These are phyloP conservation scores for Bursaphelenchus okinawaensis DNA, from an alignment of 2,888 invertebrate genomes.

Conservation along the genomic window DNA sequence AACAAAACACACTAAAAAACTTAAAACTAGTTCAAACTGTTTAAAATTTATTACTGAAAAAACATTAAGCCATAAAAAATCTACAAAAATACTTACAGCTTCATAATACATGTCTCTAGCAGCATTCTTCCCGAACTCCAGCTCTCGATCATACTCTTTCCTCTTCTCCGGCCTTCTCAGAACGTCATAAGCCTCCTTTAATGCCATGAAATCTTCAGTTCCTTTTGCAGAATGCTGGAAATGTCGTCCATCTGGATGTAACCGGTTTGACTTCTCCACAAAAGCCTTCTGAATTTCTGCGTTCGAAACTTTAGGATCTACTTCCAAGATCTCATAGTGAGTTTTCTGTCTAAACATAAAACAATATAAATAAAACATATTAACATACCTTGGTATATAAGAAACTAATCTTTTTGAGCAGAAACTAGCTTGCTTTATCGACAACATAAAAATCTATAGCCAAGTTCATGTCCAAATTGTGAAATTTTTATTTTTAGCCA, in stretches of 20 bases:
- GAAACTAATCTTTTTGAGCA: conserved; percentile 14
- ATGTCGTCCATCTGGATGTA: not conserved
- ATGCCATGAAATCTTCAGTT: conserved; percentile 30
- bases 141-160: conserved; percentile 26
- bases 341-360: conserved; percentile 16
- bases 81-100: conserved; percentile 11
- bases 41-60: not conserved
- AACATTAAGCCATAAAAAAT: not conserved
- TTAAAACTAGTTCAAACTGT: too few relatives aligned
- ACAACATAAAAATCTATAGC: not conserved
- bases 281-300: not conserved
- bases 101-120: conserved; percentile 21
- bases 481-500: not conserved
- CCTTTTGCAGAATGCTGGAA: not conserved
- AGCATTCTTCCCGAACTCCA: conserved; percentile 2
- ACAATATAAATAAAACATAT: too few relatives aligned
- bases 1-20: too few relatives aligned
- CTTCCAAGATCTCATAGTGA: conserved; percentile 21
- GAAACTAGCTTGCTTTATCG: not conserved
- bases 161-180: conserved; percentile 25
- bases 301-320: conserved; percentile 3
- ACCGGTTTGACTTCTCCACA: not conserved
- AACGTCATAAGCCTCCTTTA: conserved; percentile 32
- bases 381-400: conserved; percentile 15
- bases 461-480: not conserved